phyloP scores from a whole-genome alignment of 1,140 invertebrate genomes.

The Drosophila sturtevanti region DNA sequence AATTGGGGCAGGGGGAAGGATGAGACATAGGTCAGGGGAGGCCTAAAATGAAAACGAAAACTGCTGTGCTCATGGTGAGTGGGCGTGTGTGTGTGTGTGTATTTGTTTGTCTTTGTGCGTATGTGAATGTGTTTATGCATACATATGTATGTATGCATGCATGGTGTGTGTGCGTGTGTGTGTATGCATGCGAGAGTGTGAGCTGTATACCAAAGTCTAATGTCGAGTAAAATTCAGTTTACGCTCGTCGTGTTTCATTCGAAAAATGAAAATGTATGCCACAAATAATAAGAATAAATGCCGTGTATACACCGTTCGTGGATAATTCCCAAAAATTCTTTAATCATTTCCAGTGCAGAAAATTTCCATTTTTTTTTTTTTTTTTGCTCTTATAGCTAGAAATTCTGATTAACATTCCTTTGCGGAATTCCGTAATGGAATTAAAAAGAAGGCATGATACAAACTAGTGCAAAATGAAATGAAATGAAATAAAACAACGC shows the following conservation, averaged over 20 bases:
- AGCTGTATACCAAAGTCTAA: constrained; percentile 7
- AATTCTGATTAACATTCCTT: not conserved
- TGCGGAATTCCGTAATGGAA: not conserved
- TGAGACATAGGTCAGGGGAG: not conserved
- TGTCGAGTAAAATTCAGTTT: constrained; percentile 42
- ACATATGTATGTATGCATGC: not conserved
- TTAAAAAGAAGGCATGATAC: constrained; percentile 4
- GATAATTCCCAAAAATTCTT: not conserved
- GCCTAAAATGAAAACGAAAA: constrained; percentile 61
- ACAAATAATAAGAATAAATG: constrained; percentile 8
- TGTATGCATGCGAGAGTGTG: not conserved
- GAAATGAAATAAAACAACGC: no score
- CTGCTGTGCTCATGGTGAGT: constrained; percentile 67
- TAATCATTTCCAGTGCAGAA: not conserved
- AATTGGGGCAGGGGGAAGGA: not conserved
- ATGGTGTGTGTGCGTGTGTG: not conserved
- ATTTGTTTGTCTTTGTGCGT: not conserved
- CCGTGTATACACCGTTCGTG: not conserved
- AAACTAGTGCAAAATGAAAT: constrained; percentile 11
- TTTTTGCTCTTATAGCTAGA: not conserved
- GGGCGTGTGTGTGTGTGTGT: constrained; percentile 11
- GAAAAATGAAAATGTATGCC: constrained; percentile 4
- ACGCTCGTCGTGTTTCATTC: constrained; percentile 44
- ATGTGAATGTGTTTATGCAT: not conserved
- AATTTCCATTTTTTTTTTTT: no score